Evolutionary conservation across 2,888 invertebrate species (phyloP).

Genomic region (Gryllus longicercus): DNA sequence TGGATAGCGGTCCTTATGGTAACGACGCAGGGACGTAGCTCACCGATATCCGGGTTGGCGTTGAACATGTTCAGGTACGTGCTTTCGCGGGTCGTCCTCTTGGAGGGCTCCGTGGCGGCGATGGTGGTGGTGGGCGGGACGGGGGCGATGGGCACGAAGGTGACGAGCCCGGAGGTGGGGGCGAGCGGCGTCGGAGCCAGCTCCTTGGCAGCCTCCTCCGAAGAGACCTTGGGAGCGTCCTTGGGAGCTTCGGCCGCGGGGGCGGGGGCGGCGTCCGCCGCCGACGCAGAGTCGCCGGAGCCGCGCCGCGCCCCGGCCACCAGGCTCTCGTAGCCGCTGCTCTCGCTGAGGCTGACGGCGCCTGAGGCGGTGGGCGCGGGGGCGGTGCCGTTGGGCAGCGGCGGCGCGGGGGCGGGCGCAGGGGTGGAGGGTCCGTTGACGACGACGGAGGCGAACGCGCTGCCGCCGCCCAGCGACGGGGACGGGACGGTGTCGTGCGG

Average conservation of each 20-base stretch:
- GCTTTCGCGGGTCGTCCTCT: slow-evolving; percentile 24
- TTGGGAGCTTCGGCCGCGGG: background rate
- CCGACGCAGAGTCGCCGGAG: background rate
- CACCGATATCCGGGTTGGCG: slow-evolving; percentile 47
- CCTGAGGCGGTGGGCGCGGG: background rate
- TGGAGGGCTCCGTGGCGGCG: background rate
- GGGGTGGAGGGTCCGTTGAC: background rate
- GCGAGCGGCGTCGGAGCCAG: background rate
- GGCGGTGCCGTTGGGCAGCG: background rate
- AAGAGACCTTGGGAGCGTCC: no score
- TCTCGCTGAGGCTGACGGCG: background rate
- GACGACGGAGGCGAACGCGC: background rate
- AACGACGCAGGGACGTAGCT: background rate
- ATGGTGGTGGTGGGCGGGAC: background rate
- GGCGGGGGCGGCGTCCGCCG: background rate
- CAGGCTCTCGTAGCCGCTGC: slow-evolving; percentile 5
- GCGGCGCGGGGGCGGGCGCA: background rate
- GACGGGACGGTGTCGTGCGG: slow-evolving; percentile 40
- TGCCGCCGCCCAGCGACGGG: background rate
- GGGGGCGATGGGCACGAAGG: background rate
- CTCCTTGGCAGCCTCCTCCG: background rate
- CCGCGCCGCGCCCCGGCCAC: background rate
- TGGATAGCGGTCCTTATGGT: no score
- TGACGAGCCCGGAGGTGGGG: background rate
- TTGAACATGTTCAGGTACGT: slow-evolving; percentile 43